Conservation (phyloP, 1,140 invertebrate genomes). For the Maconellicoccus hirsutus region DNA sequence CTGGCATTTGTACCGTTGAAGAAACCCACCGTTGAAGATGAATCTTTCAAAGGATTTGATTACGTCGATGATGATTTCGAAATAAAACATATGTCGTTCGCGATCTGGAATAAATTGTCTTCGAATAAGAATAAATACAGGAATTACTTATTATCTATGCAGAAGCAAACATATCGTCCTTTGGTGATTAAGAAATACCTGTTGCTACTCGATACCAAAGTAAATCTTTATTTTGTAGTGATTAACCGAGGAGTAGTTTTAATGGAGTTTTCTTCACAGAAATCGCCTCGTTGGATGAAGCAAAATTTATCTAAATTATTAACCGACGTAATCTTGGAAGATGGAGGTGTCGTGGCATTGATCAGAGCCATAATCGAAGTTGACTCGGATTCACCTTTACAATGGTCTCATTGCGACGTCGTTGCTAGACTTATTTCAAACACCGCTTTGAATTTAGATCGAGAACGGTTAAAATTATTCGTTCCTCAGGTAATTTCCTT, state of each 20-base stretch:
- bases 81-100: not conserved
- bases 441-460: not conserved
- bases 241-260: not conserved
- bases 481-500: not conserved
- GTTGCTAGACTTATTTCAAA: constrained; percentile 47
- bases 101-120: constrained; percentile 32
- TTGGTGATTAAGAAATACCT: constrained; percentile 55
- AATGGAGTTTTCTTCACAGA: constrained; percentile 23
- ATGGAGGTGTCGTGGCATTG: constrained; percentile 47
- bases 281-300: constrained; percentile 49
- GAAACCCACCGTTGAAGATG: constrained; percentile 37
- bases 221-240: not conserved
- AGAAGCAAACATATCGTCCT: constrained; percentile 44
- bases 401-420: constrained; percentile 54
- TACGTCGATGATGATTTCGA: not conserved
- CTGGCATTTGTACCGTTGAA: constrained; percentile 50
- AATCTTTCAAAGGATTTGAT: not conserved
- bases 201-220: constrained; percentile 44
- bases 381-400: constrained; percentile 38
- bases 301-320: constrained; percentile 46
- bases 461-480: not conserved
- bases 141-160: constrained; percentile 40
- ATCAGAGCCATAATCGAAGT: constrained; percentile 49
- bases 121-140: constrained; percentile 42
- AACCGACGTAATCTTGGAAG: constrained; percentile 41